A percentile compares a stretch with the other conserved stretches of the same genome.
These are phyloP conservation scores for Aphaenogaster floridana DNA, from an alignment of 1,140 invertebrate genomes.

Conservation along the genomic window DNA sequence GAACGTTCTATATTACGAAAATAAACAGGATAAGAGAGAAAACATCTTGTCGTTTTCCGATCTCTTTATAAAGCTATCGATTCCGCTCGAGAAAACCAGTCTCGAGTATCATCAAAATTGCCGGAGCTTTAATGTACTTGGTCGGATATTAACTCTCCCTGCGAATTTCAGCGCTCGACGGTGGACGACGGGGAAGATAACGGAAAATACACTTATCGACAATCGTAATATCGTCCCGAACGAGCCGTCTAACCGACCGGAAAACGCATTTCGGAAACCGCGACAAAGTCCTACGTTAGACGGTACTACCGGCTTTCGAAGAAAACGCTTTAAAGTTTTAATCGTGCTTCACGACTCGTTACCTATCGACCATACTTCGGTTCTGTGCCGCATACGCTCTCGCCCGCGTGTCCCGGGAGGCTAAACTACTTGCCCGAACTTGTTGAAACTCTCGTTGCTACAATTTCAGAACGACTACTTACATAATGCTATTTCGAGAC, in stretches of 20 bases:
- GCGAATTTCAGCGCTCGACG: slow-evolving; percentile 20
- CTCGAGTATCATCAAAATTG: slow-evolving; percentile 33
- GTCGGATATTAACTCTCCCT: slow-evolving; percentile 40
- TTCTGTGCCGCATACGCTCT: slow-evolving; percentile 66
- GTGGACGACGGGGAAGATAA: slow-evolving; percentile 30
- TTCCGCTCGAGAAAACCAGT: slow-evolving; percentile 21
- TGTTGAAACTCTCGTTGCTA: slow-evolving; percentile 67
- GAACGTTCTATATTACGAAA: not conserved
- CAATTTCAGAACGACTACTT: slow-evolving; percentile 61
- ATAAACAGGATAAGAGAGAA: not conserved
- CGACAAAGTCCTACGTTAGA: slow-evolving; percentile 66
- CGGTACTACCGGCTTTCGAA: slow-evolving; percentile 48
- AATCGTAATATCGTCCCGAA: slow-evolving; percentile 76
- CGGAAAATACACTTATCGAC: slow-evolving; percentile 66
- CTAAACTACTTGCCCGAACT: slow-evolving; percentile 65
- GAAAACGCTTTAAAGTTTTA: slow-evolving; percentile 76
- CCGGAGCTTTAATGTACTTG: slow-evolving; percentile 21
- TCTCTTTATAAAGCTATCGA: slow-evolving; percentile 28
- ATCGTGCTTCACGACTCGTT: slow-evolving; percentile 77
- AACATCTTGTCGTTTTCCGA: slow-evolving; percentile 5
- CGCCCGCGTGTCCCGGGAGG: slow-evolving; percentile 58
- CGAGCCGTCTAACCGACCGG: slow-evolving; percentile 73
- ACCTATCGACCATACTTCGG: slow-evolving; percentile 70
- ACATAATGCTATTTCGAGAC: slow-evolving; percentile 58
- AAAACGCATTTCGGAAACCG: slow-evolving; percentile 74